A percentile compares a stretch with the other conserved stretches of the same genome.
Evolutionary conservation across 2,113 vertebrate species (phyloP).

Genomic region (Ophiodon elongatus): DNA sequence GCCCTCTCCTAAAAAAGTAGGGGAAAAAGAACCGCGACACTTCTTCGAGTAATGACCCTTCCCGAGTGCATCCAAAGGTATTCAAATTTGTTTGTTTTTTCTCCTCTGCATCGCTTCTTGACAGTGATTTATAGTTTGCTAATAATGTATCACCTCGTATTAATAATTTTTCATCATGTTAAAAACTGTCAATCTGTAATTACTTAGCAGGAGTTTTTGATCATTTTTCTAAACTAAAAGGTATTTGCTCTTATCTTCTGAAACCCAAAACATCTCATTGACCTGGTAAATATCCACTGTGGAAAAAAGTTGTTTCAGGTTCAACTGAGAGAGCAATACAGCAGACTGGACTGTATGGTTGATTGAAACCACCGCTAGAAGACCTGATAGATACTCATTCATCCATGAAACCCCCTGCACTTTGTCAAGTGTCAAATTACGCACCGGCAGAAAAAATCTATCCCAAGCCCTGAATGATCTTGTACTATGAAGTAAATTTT

Average conservation of each 20-base stretch:
- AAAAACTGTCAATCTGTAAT: conserved; percentile 26
- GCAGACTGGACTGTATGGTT: conserved; percentile 27
- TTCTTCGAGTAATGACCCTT: conserved; percentile 86
- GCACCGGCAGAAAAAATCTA: conserved; percentile 25
- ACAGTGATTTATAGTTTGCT: conserved; percentile 54
- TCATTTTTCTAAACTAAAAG: neutral
- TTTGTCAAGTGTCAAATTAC: conserved; percentile 81
- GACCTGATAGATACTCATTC: conserved; percentile 67
- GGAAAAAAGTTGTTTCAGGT: conserved; percentile 14
- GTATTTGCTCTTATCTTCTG: neutral
- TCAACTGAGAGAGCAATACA: conserved; percentile 13
- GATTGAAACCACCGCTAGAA: conserved; percentile 61
- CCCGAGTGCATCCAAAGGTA: conserved; percentile 75
- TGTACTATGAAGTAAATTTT: conserved; percentile 52
- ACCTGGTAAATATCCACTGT: conserved; percentile 4
- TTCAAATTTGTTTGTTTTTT: conserved; percentile 68
- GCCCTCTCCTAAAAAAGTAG: conserved; percentile 75
- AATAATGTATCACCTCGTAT: conserved; percentile 11
- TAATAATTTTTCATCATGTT: conserved; percentile 12
- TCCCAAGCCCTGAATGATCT: conserved; percentile 50
- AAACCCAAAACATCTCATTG: neutral
- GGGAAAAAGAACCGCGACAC: conserved; percentile 58
- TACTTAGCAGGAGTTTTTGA: neutral
- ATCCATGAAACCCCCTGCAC: conserved; percentile 67
- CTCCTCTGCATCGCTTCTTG: conserved; percentile 20